Conservation (phyloP, 1,140 invertebrate genomes). For the Ephestia elutella region DNA sequence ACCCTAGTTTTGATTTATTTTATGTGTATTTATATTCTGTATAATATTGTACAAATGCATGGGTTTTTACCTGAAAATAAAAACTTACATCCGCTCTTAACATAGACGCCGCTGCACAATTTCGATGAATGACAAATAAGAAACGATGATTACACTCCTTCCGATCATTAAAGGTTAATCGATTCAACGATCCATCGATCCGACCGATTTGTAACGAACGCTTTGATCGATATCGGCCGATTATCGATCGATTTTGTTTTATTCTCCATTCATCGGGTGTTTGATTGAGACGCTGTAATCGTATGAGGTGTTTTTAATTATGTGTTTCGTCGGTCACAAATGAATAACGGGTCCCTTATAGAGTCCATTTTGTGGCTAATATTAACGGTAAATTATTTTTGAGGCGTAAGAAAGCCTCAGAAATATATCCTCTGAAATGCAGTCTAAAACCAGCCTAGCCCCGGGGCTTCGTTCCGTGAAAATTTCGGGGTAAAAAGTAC, state of each 20-base stretch:
- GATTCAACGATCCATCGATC: slow-evolving; percentile 38
- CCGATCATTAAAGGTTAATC: slow-evolving; percentile 58
- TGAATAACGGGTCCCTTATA: not conserved
- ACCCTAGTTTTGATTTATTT: no score
- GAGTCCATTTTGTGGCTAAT: no score
- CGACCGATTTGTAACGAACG: slow-evolving; percentile 42
- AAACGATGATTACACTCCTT: slow-evolving; percentile 52
- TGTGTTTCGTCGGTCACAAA: not conserved
- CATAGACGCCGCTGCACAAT: slow-evolving; percentile 41
- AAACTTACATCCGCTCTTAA: slow-evolving; percentile 11
- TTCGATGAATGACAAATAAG: slow-evolving; percentile 70
- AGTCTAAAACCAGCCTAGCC: no score
- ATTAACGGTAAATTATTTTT: no score
- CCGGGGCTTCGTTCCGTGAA: no score
- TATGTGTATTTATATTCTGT: no score
- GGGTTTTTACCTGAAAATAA: no score
- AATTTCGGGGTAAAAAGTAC: no score
- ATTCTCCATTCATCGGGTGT: slow-evolving; percentile 6
- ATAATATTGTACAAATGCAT: no score
- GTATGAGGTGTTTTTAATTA: not conserved
- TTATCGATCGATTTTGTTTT: slow-evolving; percentile 30
- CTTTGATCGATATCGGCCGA: slow-evolving; percentile 29
- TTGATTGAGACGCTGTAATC: slow-evolving; percentile 1
- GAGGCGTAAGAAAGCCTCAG: no score
- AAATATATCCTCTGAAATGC: no score